These are phyloP conservation scores for Silurus asotus DNA, from an alignment of 2,113 vertebrate genomes.

Conservation along the genomic window DNA sequence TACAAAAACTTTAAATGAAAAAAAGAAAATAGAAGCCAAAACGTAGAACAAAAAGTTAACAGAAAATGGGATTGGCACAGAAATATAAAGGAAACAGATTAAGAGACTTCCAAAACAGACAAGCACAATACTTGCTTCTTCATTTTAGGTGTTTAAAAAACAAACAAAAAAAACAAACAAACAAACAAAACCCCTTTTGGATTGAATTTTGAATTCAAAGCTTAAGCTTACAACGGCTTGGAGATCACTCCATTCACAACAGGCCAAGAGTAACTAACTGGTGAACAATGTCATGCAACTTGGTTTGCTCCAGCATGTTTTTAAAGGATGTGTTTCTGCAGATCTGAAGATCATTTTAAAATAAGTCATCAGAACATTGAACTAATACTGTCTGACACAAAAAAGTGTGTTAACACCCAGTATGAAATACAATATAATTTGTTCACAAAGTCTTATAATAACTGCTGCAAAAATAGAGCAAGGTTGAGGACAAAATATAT, in stretches of 20 bases:
- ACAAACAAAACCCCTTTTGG: background rate
- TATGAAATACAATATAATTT: constrained; percentile 10
- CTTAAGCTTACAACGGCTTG: background rate
- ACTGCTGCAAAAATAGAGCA: constrained; percentile 6
- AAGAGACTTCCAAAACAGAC: background rate
- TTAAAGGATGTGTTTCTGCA: background rate
- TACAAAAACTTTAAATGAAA: background rate
- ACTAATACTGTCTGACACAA: constrained; percentile 15
- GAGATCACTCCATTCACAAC: background rate
- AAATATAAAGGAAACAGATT: background rate
- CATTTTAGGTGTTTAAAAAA: background rate
- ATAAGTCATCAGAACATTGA: background rate
- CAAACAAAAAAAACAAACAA: background rate
- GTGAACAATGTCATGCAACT: background rate
- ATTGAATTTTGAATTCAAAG: constrained; percentile 12
- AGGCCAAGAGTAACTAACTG: background rate
- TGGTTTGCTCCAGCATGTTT: background rate
- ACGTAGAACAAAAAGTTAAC: background rate
- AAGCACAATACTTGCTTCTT: background rate
- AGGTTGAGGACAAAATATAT: background rate
- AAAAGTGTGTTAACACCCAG: background rate
- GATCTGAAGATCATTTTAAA: background rate
- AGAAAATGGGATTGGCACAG: background rate
- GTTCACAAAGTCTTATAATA: constrained; percentile 1
- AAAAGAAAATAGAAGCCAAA: background rate